A percentile compares a stretch with the other conserved stretches of the same genome.
These are phyloP conservation scores for Amniataba percoides DNA, from an alignment of 2,797 vertebrate species.

Conservation along the genomic window DNA sequence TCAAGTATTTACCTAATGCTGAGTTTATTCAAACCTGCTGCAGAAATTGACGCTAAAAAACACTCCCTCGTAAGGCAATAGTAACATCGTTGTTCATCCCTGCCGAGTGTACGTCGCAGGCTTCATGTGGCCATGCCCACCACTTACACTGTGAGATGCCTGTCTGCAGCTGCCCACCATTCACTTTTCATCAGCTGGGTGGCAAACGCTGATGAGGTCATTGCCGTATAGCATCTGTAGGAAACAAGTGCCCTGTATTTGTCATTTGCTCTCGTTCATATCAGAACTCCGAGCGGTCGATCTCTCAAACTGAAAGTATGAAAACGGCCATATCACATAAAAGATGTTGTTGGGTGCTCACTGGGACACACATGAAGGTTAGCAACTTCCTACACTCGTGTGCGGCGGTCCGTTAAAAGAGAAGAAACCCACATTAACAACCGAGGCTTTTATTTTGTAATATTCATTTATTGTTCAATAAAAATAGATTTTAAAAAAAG, in stretches of 20 bases:
- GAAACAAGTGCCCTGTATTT: slow-evolving; percentile 71
- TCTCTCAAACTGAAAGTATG: slow-evolving; percentile 52
- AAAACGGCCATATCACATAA: slow-evolving; percentile 53
- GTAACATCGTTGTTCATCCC: slow-evolving; percentile 60
- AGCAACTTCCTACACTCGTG: slow-evolving; percentile 61
- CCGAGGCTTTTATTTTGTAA: slow-evolving; percentile 77
- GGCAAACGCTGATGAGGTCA: slow-evolving; percentile 75
- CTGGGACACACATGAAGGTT: slow-evolving; percentile 41
- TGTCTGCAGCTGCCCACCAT: slow-evolving; percentile 73
- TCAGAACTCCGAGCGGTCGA: slow-evolving; percentile 19
- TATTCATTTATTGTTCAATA: slow-evolving; percentile 89
- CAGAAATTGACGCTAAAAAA: slow-evolving; percentile 15
- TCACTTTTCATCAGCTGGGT: slow-evolving; percentile 70
- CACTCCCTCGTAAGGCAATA: slow-evolving; percentile 28
- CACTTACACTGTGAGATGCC: slow-evolving; percentile 40
- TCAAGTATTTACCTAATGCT: slow-evolving; percentile 33
- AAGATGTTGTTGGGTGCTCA: slow-evolving; percentile 46
- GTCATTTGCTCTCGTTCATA: slow-evolving; percentile 56
- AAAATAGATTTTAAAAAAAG: slow-evolving; percentile 88
- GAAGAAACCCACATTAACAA: slow-evolving; percentile 72
- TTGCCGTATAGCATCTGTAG: slow-evolving; percentile 66
- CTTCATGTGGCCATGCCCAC: slow-evolving; percentile 39
- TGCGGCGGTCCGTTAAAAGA: slow-evolving; percentile 45
- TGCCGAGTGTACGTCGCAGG: slow-evolving; percentile 8
- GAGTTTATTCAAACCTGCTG: slow-evolving; percentile 20